These are phyloP conservation scores for Papilio gigon DNA, from an alignment of 2,888 invertebrate genomes.

Conservation along the genomic window DNA sequence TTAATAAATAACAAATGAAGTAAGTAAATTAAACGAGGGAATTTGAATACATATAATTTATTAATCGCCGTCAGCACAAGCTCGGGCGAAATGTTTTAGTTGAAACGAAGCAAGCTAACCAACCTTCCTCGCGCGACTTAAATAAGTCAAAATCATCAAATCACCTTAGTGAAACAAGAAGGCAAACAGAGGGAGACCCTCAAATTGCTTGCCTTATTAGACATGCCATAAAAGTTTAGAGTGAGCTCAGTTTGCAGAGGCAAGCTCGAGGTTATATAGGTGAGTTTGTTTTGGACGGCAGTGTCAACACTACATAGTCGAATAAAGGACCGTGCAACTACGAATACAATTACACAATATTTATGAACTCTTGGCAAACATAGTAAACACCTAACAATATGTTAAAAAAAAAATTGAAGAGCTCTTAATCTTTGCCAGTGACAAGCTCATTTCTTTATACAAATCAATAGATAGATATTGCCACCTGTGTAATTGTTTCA, in stretches of 20 bases:
- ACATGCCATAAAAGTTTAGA: constrained; percentile 80
- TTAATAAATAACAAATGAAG: constrained; percentile 38
- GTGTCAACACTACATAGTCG: constrained; percentile 69
- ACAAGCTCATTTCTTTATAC: background rate
- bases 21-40: constrained; percentile 20
- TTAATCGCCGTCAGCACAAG: constrained; percentile 24
- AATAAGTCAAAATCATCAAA: constrained; percentile 82
- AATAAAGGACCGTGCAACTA: constrained; percentile 48
- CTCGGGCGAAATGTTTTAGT: constrained; percentile 38
- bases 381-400: constrained; percentile 3
- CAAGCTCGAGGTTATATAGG: constrained; percentile 71
- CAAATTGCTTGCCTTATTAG: constrained; percentile 81
- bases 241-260: constrained; percentile 77
- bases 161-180: constrained; percentile 77
- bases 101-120: constrained; percentile 40
- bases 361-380: constrained; percentile 28
- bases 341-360: constrained; percentile 53
- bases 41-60: constrained; percentile 29
- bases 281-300: constrained; percentile 71
- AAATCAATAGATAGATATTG: background rate
- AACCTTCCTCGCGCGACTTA: constrained; percentile 55
- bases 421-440: background rate
- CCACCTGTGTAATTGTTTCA: background rate
- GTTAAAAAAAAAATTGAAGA: background rate
- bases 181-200: constrained; percentile 77